phyloP scores from a whole-genome alignment of 2,888 invertebrate genomes.

The Colletes collaris region DNA sequence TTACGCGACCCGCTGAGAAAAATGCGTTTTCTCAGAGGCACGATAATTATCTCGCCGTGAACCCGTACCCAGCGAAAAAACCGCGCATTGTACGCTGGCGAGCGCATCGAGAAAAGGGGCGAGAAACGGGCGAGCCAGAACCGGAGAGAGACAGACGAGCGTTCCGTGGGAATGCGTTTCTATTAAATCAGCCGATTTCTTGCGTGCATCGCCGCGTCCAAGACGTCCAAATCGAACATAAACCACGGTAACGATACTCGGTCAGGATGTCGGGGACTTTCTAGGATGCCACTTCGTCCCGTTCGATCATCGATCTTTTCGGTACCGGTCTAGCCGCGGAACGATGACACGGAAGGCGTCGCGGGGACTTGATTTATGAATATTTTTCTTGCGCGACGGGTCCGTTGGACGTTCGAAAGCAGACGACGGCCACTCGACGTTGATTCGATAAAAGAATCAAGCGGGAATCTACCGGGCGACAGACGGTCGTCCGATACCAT shows the following conservation, averaged over 20 bases:
- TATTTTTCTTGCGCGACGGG: slow-evolving; percentile 33
- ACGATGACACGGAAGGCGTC: slow-evolving; percentile 56
- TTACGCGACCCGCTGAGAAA: slow-evolving; percentile 24
- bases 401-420: background rate
- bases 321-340: slow-evolving; percentile 14
- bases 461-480: slow-evolving; percentile 6
- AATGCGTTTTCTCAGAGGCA: slow-evolving; percentile 43
- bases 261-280: slow-evolving; percentile 73
- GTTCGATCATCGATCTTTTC: slow-evolving; percentile 57
- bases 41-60: slow-evolving; percentile 44
- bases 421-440: slow-evolving; percentile 2
- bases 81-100: background rate
- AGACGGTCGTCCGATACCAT: slow-evolving; percentile 1
- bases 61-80: slow-evolving; percentile 13
- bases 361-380: slow-evolving; percentile 53
- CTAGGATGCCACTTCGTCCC: slow-evolving; percentile 59
- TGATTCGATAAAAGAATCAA: slow-evolving; percentile 31
- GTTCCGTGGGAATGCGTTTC: slow-evolving; percentile 80
- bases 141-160: slow-evolving; percentile 4
- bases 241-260: slow-evolving; percentile 73
- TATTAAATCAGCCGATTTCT: slow-evolving; percentile 80
- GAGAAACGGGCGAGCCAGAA: background rate
- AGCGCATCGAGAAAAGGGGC: slow-evolving; percentile 6
- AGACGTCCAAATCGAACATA: slow-evolving; percentile 64
- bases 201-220: slow-evolving; percentile 60